Evolutionary conservation across 92 coral and sea anemone genomes (phyloP).

Genomic region (Isaurus tuberculatus): DNA sequence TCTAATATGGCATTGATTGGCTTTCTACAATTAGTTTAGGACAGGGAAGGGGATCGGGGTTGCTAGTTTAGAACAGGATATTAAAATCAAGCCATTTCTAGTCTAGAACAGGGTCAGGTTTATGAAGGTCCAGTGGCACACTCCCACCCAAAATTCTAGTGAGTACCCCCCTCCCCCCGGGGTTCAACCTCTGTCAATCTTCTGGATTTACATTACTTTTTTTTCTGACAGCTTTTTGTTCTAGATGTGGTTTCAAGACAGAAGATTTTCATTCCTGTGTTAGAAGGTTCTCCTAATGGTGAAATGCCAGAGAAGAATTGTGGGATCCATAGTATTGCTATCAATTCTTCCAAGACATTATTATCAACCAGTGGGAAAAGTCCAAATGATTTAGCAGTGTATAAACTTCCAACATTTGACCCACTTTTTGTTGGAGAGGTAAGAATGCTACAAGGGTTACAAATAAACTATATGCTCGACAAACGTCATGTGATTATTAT

Average conservation of each 20-base stretch:
- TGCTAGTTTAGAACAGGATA: no score
- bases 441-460: slow-evolving; percentile 5
- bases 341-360: slow-evolving; percentile 71
- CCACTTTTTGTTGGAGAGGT: slow-evolving; percentile 96
- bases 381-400: slow-evolving; percentile 91
- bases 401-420: slow-evolving; percentile 89
- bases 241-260: slow-evolving; percentile 74
- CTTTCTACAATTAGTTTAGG: no score
- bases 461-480: no score
- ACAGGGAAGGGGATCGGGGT: no score
- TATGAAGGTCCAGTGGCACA: no score
- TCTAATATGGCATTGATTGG: no score
- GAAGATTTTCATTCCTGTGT: slow-evolving; percentile 69
- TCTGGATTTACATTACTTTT: background rate
- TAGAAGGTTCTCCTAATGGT: slow-evolving; percentile 74
- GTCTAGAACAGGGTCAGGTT: no score
- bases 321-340: slow-evolving; percentile 88
- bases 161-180: no score
- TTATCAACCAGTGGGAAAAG: slow-evolving; percentile 94
- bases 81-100: no score
- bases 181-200: no score
- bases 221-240: slow-evolving; percentile 72
- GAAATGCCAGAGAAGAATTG: slow-evolving; percentile 75
- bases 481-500: no score
- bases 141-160: no score